These are phyloP conservation scores for Xanthia togata DNA, from an alignment of 2,888 invertebrate genomes.

Conservation along the genomic window DNA sequence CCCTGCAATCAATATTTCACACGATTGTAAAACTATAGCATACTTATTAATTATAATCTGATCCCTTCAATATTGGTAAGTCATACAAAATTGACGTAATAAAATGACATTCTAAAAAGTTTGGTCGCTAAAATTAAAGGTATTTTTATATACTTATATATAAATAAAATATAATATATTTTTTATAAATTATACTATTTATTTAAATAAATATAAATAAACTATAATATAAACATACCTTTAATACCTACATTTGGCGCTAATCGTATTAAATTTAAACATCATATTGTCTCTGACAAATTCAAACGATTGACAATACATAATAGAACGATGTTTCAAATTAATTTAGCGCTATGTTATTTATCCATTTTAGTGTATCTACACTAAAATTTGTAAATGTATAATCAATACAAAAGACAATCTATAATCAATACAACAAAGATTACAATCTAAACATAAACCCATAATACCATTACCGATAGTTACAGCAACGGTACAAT, in stretches of 20 bases:
- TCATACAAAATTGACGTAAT: background rate
- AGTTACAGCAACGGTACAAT: constrained; percentile 29
- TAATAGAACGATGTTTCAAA: background rate
- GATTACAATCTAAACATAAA: background rate
- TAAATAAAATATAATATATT: no score
- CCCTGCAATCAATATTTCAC: background rate
- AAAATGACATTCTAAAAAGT: background rate
- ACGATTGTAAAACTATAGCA: background rate
- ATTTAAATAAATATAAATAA: no score
- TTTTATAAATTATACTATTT: no score
- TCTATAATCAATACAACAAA: background rate
- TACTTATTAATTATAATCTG: background rate
- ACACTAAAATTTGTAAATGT: background rate
- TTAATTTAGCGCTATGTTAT: background rate
- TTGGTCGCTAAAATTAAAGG: no score
- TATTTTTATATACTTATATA: no score
- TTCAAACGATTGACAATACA: background rate
- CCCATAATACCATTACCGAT: background rate
- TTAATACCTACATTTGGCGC: background rate
- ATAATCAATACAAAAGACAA: background rate
- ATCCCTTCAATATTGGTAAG: background rate
- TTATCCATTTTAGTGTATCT: background rate
- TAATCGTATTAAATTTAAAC: background rate
- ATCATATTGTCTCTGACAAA: background rate
- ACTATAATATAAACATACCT: no score